phyloP scores from a whole-genome alignment of 2,888 invertebrate genomes.

The Xestia rhomboidea region DNA sequence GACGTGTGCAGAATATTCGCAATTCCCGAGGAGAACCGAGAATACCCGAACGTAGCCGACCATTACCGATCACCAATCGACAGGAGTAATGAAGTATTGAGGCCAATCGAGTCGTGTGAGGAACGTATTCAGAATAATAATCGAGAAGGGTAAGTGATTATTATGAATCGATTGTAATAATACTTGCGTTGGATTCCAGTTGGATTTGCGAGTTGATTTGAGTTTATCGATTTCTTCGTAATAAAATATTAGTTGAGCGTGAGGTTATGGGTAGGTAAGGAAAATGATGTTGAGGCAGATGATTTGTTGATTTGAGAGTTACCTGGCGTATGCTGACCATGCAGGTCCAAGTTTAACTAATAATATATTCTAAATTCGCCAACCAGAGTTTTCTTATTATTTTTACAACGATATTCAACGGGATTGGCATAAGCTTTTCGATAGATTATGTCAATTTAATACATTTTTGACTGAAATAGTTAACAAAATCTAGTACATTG shows the following conservation, averaged over 20 bases:
- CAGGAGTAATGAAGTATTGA: constrained; percentile 73
- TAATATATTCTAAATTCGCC: too few species aligned
- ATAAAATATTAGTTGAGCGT: not conserved
- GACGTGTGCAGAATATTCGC: constrained; percentile 55
- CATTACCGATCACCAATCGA: constrained; percentile 63
- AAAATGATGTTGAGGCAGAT: not conserved
- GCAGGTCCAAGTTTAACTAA: not conserved
- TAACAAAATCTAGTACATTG: too few species aligned
- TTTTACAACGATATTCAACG: too few species aligned
- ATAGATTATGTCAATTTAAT: too few species aligned
- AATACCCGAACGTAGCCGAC: constrained; percentile 53
- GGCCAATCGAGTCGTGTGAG: constrained; percentile 63
- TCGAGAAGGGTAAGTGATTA: constrained; percentile 54
- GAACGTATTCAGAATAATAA: constrained; percentile 65
- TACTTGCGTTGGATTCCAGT: constrained; percentile 45
- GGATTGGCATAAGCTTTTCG: too few species aligned
- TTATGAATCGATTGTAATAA: constrained; percentile 59
- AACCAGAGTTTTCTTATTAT: too few species aligned
- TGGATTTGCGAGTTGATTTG: constrained; percentile 39
- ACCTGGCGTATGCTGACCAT: too few species aligned
- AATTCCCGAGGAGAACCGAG: constrained; percentile 33
- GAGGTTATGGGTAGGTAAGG: not conserved
- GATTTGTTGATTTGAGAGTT: not conserved
- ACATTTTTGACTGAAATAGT: too few species aligned
- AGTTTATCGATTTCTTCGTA: constrained; percentile 26